These are phyloP conservation scores for Polydrusus cervinus DNA, from an alignment of 2,888 invertebrate genomes.

Conservation along the genomic window DNA sequence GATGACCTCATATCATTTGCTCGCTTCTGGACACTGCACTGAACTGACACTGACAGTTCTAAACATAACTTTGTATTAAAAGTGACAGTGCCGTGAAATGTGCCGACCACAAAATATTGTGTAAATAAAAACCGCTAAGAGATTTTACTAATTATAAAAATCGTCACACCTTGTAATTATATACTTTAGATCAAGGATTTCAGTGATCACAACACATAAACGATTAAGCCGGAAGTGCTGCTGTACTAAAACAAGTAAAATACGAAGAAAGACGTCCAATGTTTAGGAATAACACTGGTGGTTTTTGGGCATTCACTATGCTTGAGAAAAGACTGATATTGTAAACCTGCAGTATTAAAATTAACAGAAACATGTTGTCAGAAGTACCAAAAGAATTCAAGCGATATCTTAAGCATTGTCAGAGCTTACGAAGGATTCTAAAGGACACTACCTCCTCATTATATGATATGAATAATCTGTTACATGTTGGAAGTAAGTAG, in stretches of 20 bases:
- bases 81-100: slow-evolving; percentile 25
- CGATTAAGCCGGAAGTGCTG: neutral
- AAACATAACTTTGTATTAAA: slow-evolving; percentile 5
- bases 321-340: slow-evolving; percentile 18
- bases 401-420: slow-evolving; percentile 67
- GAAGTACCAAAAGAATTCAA: slow-evolving; percentile 68
- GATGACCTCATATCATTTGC: slow-evolving; percentile 23
- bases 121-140: slow-evolving; percentile 27
- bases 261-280: slow-evolving; percentile 3
- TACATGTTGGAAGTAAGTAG: slow-evolving; percentile 66
- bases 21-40: neutral
- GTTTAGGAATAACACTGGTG: slow-evolving; percentile 14
- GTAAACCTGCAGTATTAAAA: slow-evolving; percentile 22
- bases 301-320: slow-evolving; percentile 8
- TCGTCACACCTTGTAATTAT: slow-evolving; percentile 16
- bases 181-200: slow-evolving; percentile 1
- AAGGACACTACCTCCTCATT: slow-evolving; percentile 67
- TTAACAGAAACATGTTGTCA: slow-evolving; percentile 59
- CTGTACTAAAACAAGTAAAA: neutral
- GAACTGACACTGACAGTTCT: neutral
- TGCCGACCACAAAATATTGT: slow-evolving; percentile 18
- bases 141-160: slow-evolving; percentile 27
- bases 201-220: neutral
- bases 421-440: slow-evolving; percentile 67
- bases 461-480: slow-evolving; percentile 67